Evolutionary conservation across 2,888 invertebrate species (phyloP), one percentile per base, ranked within the genome.

Genomic region (Euzetes globulus): DNA sequence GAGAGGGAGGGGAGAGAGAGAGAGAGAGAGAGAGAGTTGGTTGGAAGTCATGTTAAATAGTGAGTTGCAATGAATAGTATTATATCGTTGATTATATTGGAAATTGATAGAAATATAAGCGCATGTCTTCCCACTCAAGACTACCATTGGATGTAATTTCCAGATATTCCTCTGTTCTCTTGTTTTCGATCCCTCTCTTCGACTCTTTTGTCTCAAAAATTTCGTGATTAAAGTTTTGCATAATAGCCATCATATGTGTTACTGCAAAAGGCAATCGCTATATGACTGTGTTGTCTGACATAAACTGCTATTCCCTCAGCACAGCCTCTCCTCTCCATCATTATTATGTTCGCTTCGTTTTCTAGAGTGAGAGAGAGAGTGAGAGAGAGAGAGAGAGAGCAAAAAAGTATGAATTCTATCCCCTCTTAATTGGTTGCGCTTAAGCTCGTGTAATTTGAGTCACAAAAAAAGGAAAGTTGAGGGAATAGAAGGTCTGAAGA

Each of bases 201-300:
- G 19, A 33, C 29, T 29, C 33, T 37, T 63, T 41, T 68, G 45
- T 41, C 68, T 68, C 68, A 45, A 68, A 68, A 68, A 37, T 37
- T 37, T 37, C n/a, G 17, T 68, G 41, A 68, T 41, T 27, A 60
- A 68, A 45, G 11, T 45, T 68, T 29, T 68, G 68, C 68, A 68
- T 68, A 68, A 68, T 68, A 68, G 68, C 68, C 68, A 68, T 68
- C 68, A 68, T 68, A 68, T 68, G 68, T 19, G 63, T 63, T 37
- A 68, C 68, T 68, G 68, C 17, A 68, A 68, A 41, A 68, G 68
- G 68, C 68, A 68, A 37, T 68, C 68, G 68, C 22, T 41, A 7
- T 17, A 9, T 58, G 19, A 19, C 17, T 60, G 22, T 55, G 55
- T 41, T 41, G 41, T 41, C 41, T 55, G 25, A 19, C 19, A 13